phyloP scores from a whole-genome alignment of 2,113 vertebrate species.

The Furnarius figulus region DNA sequence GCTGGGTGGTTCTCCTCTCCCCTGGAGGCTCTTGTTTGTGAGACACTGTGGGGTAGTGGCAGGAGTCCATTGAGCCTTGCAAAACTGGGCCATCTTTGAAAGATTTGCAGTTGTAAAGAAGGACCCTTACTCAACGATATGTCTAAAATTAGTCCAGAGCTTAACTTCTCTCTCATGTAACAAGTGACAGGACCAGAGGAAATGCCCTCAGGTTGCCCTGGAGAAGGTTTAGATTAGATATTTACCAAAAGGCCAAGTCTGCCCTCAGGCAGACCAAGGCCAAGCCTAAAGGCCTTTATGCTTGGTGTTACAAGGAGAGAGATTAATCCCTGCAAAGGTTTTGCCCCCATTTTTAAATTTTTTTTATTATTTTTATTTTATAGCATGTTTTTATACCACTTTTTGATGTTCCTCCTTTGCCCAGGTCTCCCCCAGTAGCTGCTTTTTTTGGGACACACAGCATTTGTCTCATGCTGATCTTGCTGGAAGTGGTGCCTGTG shows the following conservation, averaged over 20 bases:
- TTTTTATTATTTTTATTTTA: not conserved
- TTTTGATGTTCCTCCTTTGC: not conserved
- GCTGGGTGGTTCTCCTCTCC: not conserved
- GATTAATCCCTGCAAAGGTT: not conserved
- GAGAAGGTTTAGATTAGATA: not conserved
- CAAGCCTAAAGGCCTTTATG: not conserved
- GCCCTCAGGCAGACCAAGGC: not conserved
- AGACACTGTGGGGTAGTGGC: not conserved
- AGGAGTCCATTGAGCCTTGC: not conserved
- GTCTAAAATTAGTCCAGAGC: not conserved
- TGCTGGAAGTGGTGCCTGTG: not conserved
- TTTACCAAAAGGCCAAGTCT: not conserved
- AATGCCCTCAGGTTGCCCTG: not conserved
- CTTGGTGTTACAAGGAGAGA: not conserved
- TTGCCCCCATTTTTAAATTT: not conserved
- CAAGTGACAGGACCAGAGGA: not conserved
- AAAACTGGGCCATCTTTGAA: not conserved
- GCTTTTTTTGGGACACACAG: rapidly evolving
- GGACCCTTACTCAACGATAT: not conserved
- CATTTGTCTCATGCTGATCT: not conserved
- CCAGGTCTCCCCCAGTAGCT: not conserved
- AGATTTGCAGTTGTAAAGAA: not conserved
- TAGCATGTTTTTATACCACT: not conserved
- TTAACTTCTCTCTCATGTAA: not conserved
- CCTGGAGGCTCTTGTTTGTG: not conserved